A percentile compares a stretch with the other conserved stretches of the same genome.
These are phyloP conservation scores for Trachemys scripta DNA, from an alignment of 2,113 vertebrate species.

Conservation along the genomic window DNA sequence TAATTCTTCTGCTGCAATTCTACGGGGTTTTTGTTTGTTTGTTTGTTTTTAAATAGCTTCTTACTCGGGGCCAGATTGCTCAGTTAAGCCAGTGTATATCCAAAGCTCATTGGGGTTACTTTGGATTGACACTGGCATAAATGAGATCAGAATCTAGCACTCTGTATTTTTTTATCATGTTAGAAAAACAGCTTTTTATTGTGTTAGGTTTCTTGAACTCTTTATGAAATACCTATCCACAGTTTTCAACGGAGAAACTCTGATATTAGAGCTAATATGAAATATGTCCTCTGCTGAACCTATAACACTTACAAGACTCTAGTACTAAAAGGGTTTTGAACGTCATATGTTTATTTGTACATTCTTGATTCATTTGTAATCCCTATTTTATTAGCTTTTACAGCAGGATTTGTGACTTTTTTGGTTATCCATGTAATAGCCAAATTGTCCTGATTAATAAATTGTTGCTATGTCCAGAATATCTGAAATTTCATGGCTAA, in stretches of 20 bases:
- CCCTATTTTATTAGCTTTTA: neutral
- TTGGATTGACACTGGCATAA: neutral
- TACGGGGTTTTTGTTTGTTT: neutral
- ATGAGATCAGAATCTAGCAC: neutral
- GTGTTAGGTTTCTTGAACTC: neutral
- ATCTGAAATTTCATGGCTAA: conserved; percentile 19
- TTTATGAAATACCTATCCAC: neutral
- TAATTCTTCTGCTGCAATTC: neutral
- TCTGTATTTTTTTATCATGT: neutral
- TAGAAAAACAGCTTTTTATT: neutral
- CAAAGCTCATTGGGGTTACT: neutral
- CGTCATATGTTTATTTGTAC: neutral
- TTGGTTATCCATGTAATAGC: neutral
- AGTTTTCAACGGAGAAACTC: neutral
- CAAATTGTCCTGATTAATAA: conserved; percentile 26
- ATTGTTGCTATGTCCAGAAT: conserved; percentile 16
- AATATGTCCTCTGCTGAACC: conserved; percentile 13
- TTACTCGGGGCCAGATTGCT: neutral
- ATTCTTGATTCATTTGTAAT: neutral
- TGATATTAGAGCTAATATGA: neutral
- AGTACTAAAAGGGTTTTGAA: neutral
- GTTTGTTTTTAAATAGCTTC: neutral
- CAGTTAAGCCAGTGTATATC: neutral
- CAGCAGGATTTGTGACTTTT: neutral
- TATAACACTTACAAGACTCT: neutral